Base-by-base conservation (phyloP, 1,140 invertebrate genomes). In the Chlorops oryzae region DNA sequence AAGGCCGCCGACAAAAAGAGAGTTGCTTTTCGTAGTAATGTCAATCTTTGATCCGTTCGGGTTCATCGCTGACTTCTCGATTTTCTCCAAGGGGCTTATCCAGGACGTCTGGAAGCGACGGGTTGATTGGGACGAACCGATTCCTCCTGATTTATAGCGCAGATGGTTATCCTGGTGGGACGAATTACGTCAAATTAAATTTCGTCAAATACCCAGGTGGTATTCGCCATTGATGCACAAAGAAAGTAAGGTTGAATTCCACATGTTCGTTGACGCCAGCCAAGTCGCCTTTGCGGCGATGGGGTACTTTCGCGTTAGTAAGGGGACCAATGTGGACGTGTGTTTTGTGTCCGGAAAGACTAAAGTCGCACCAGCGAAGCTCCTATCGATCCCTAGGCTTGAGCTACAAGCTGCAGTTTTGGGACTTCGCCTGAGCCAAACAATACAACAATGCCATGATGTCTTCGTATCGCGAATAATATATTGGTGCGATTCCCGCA, bases 1-100 rank as follows among this genome's bases (percentile, higher is more conserved):
- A 6, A 32, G 25, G 12, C 32, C 9, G 28, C 62, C 60, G 2
- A 62, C 64, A 2, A 72, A 73, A 42, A 20, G 65, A 15, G 47
- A 60, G 21, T 47, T 70, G 17, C 42, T 72, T 2, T 46, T 57
- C 2, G 44, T 63, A 0, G 57, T 68, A 1, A 58, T 67, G 57
- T 50, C 56, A 12, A 53, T 74, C 20, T 75, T 63, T 55, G 72
- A 75, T 48, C 64, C 69, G 4, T 52, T 70, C 9, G 73, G 72
- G 13, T 65, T 72, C 32, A 23, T 75, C 5, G 42, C 62, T 3
- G 66, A 73, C 6, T 64, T 70, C 25, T 59, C 51, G 12, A 62
- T 74, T 21, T 59, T 57, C 27, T 37, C 52, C 17, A 74, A 72
- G 57, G 72, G 73, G 7, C 38, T 75, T 5, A 40, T 75, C 1